Base-by-base conservation (phyloP, 1,140 invertebrate species). In the Solenopsis invicta region DNA sequence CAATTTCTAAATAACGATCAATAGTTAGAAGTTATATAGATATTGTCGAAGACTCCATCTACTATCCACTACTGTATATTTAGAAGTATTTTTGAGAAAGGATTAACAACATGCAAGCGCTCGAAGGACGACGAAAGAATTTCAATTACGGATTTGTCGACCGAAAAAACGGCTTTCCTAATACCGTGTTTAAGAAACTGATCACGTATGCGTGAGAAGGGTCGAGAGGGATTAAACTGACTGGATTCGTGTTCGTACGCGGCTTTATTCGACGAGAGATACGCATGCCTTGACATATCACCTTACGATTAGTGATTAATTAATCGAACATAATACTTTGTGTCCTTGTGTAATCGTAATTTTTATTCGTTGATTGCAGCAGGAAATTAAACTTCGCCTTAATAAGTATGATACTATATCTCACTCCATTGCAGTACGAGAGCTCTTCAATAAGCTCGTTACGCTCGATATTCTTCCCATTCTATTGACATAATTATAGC, bases 211-310 rank as follows among this genome's bases (percentile, higher is more conserved):
- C 37, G 24, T 50, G 41, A 24, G 69, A 66, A 54, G 89, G 62
- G 71, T 85, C 45, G 66, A 71, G 80, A 67, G 76, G 62, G 34
- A 69, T 41, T 78, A 76, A 64, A 37, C 41, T 34, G 61, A 52
- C 52, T 75, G 37, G 16, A 45, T 72, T 29, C 18, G 24, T 52
- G 41, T 71, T 21, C 3, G 62, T 56, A n/a, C 50, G 69, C 45
- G 59, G 50, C 86, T 90, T 90, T 90, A 69, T 90, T 50, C 50
- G 80, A 81, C 85, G 62, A 87, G 72, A 76, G 80, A 76, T 21
- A 71, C n/a, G 64, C 85, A 74, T 76, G 72, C 29, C 66, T 71
- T 8, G 86, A 74, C 89, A 90, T 88, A 81, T 90, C 64, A 64
- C 50, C 8, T 81, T 78, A 34, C 75, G 85, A 88, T 90, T 90